Conservation (phyloP, 2,888 invertebrate genomes). For the Apocheima hispidaria region DNA sequence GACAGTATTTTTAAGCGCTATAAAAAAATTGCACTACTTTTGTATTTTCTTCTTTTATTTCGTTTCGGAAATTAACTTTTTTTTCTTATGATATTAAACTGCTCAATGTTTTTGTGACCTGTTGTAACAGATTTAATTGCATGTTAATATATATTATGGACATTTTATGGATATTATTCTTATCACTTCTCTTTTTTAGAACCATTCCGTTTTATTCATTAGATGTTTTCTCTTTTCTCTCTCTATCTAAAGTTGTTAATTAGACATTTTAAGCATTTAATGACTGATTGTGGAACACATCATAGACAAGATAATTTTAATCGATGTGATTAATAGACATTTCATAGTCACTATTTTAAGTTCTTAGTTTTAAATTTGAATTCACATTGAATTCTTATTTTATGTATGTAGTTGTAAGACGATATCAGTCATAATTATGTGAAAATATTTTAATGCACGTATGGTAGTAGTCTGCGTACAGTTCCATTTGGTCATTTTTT, state of each 20-base stretch:
- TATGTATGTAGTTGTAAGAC: conserved; percentile 45
- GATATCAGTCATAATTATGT: conserved; percentile 40
- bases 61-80: conserved; percentile 2
- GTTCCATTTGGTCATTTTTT: conserved; percentile 62
- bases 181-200: conserved; percentile 57
- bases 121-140: conserved; percentile 82
- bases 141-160: conserved; percentile 62
- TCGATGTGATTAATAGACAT: conserved; percentile 56
- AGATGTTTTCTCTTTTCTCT: conserved; percentile 65
- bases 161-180: conserved; percentile 50
- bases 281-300: conserved; percentile 70
- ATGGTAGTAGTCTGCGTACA: conserved; percentile 67
- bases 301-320: conserved; percentile 43
- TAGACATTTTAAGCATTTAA: conserved; percentile 73
- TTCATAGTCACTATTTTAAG: conserved; percentile 54
- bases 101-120: conserved; percentile 70
- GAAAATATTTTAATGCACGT: conserved; percentile 63
- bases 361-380: conserved; percentile 57
- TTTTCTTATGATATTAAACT: conserved; percentile 44
- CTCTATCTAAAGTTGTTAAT: conserved; percentile 63
- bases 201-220: conserved; percentile 79
- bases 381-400: conserved; percentile 65
- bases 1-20: background rate
- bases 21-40: conserved; percentile 5
- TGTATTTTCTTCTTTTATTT: conserved; percentile 3